Evolutionary conservation across 2,797 vertebrate genomes (phyloP).

Genomic region (Emydoidea blandingii): DNA sequence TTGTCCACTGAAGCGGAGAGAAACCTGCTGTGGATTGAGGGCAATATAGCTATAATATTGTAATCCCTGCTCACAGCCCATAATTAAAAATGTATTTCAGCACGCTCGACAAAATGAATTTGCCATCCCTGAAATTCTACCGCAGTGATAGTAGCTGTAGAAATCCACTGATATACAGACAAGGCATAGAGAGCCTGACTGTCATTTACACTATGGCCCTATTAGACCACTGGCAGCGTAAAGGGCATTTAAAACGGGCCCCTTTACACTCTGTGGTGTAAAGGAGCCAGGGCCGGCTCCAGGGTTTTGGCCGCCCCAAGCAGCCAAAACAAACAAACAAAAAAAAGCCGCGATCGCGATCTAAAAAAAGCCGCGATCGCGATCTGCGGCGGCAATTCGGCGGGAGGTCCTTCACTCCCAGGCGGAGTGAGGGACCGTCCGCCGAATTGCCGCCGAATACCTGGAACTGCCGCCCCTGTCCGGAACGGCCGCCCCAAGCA

Average conservation of each 20-base stretch:
- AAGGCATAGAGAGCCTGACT: neutral
- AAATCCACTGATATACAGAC: neutral
- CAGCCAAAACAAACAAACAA: too few species aligned
- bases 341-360: too few species aligned
- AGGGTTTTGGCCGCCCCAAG: too few species aligned
- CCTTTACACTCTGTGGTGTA: neutral
- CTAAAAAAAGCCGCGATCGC: too few species aligned
- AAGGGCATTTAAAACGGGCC: neutral
- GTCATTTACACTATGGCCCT: neutral
- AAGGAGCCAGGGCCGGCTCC: too few species aligned
- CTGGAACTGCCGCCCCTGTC: too few species aligned
- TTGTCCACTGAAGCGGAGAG: neutral
- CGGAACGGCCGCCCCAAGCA: too few species aligned
- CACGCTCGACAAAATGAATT: neutral
- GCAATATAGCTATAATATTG: neutral
- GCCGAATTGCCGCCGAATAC: too few species aligned
- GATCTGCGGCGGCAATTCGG: too few species aligned
- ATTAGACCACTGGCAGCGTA: accelerated
- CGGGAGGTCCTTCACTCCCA: too few species aligned
- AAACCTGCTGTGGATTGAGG: neutral
- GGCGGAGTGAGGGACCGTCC: too few species aligned
- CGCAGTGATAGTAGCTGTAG: neutral
- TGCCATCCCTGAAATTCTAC: neutral
- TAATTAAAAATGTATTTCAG: neutral
- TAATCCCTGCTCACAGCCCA: neutral